Evolutionary conservation across 92 coral and sea anemone species (phyloP).

Genomic region (Siderastrea siderea): DNA sequence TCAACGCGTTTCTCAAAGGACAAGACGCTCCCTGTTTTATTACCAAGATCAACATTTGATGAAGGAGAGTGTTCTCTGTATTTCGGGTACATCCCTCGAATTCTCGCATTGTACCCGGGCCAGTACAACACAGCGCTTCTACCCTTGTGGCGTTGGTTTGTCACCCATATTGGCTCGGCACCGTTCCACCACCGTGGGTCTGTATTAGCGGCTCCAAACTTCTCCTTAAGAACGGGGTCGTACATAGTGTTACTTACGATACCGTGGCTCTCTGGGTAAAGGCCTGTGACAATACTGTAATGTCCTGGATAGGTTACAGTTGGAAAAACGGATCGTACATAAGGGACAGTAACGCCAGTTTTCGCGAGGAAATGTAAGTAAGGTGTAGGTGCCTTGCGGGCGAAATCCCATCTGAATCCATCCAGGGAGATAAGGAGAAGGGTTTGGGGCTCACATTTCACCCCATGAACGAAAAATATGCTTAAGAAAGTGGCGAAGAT

Average conservation of each 20-base stretch:
- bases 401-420: slow-evolving; percentile 95
- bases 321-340: slow-evolving; percentile 81
- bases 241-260: slow-evolving; percentile 89
- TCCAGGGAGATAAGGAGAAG: slow-evolving; percentile 89
- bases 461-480: background rate
- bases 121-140: slow-evolving; percentile 86
- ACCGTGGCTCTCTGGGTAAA: slow-evolving; percentile 93
- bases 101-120: slow-evolving; percentile 90
- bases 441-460: slow-evolving; percentile 42
- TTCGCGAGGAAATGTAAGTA: slow-evolving; percentile 78
- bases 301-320: slow-evolving; percentile 91
- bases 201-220: slow-evolving; percentile 72
- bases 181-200: slow-evolving; percentile 93
- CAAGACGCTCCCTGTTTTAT: slow-evolving; percentile 68
- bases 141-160: slow-evolving; percentile 88
- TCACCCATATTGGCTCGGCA: slow-evolving; percentile 92
- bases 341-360: slow-evolving; percentile 82
- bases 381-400: slow-evolving; percentile 80
- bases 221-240: slow-evolving; percentile 74
- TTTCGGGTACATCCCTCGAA: slow-evolving; percentile 68
- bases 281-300: slow-evolving; percentile 87
- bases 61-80: slow-evolving; percentile 57
- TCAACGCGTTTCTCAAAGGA: slow-evolving; percentile 75
- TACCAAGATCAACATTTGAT: slow-evolving; percentile 59
- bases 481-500: background rate